Percentiles rank a stretch among this genome's conserved stretches.
Conservation (phyloP, 92 coral and sea anemone species). For the Epizoanthus rinbou region DNA sequence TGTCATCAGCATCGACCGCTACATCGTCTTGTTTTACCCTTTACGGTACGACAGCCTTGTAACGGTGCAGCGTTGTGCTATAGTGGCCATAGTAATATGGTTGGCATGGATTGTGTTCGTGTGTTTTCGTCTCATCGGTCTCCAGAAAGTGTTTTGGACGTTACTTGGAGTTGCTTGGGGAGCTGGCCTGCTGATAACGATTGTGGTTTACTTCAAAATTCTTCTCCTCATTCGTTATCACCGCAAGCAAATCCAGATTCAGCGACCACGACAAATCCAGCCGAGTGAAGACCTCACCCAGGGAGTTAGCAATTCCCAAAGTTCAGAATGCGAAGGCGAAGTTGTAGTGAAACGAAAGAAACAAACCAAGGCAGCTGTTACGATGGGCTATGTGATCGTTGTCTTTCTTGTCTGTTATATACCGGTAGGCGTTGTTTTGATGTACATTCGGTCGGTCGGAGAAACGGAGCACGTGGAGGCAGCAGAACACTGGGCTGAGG, state of each 20-base stretch:
- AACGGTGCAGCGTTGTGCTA: not conserved
- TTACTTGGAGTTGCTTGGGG: constrained; percentile 8
- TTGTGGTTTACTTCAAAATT: not conserved
- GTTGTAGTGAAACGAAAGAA: not conserved
- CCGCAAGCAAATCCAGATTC: constrained; percentile 3
- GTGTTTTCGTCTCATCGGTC: constrained; percentile 2
- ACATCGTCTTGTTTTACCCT: constrained; percentile 6
- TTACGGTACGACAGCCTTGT: constrained; percentile 1
- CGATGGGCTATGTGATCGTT: not conserved
- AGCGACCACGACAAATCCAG: not conserved
- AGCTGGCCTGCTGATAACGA: not conserved
- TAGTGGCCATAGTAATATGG: not conserved
- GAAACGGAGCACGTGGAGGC: not conserved
- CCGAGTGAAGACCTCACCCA: no score
- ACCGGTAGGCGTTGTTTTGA: not conserved
- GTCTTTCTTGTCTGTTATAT: not conserved
- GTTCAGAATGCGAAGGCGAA: not conserved
- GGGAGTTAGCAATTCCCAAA: not conserved
- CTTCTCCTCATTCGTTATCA: not conserved
- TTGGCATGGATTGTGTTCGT: not conserved
- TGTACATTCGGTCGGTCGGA: not conserved
- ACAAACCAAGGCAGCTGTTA: not conserved
- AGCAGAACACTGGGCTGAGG: constrained; percentile 6
- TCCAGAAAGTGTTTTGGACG: not conserved
- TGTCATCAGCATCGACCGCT: not conserved